Evolutionary conservation across 2,888 invertebrate genomes (phyloP), one percentile per base, ranked within the genome.

Genomic region (Eudasyphora cyanicolor): DNA sequence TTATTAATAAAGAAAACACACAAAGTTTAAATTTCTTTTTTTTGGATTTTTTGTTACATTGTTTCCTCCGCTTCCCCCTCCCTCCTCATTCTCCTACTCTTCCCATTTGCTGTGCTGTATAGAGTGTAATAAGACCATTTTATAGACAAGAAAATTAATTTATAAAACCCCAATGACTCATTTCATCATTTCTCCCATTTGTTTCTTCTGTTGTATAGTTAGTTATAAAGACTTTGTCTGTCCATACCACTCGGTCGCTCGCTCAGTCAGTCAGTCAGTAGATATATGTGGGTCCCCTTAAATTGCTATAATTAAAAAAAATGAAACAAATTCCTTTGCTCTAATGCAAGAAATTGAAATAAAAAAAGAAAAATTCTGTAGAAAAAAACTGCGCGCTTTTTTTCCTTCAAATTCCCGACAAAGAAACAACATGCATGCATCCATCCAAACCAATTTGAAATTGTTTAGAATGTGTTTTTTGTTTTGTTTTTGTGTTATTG

Each of bases 151-250:
- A 73, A 62, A 29, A 54, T 54, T 21, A 54, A 51, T 70, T 51
- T 76, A 17, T 62, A 77, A 57, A 57, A 64, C 77, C 35, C 76
- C 79, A 70, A 77, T 83, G 83, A 83, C 62, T 83, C 82, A 74
- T 57, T 82, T 81, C 75, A n/a, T 76, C 79, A 76, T 80, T 76
- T 83, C 62, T 73, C 38, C 69, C 67, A 74, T 74, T 32, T 42
- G 10, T 42, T 29, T 29, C 10, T n/a, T n/a, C n/a, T n/a, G n/a
- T n/a, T n/a, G n/a, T n/a, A n/a, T n/a, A n/a, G n/a, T n/a, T n/a
- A n/a, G 19, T 17, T n/a, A 8, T 64, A 45, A 45, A 45, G 14
- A n/a, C 45, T 5, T n/a, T 12, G 12, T 45, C 14, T 45, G 45
- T n/a, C 14, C n/a, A n/a, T 45, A 45, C 62, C 35, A 74, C 32